These are phyloP conservation scores for Micromussa lordhowensis DNA, from an alignment of 92 coral and sea anemone species.

Conservation along the genomic window DNA sequence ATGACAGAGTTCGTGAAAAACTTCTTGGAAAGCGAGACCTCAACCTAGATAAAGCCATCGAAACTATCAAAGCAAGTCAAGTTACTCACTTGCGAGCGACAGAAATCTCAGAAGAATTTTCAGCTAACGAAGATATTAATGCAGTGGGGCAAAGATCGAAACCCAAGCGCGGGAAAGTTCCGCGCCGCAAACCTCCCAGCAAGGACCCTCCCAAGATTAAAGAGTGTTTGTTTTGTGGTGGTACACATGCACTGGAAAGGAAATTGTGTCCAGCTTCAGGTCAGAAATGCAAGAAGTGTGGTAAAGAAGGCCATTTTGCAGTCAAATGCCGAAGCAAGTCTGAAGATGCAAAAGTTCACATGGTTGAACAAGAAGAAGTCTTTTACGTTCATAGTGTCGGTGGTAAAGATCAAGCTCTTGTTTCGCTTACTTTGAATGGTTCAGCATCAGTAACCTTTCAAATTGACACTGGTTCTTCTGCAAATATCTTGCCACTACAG, in stretches of 20 bases:
- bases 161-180: no score
- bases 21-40: constrained; percentile 50
- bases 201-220: constrained; percentile 19
- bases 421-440: not conserved
- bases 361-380: constrained; percentile 28
- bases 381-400: not conserved
- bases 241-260: constrained; percentile 26
- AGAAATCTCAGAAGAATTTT: not conserved
- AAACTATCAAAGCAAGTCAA: constrained; percentile 38
- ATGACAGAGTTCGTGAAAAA: constrained; percentile 55
- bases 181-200: not conserved
- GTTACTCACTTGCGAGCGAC: constrained; percentile 23
- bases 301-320: constrained; percentile 55
- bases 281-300: constrained; percentile 46
- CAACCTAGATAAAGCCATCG: constrained; percentile 50
- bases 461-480: not conserved
- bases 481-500: constrained; percentile 29
- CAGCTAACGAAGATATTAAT: no score
- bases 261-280: constrained; percentile 54
- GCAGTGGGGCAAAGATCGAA: not conserved
- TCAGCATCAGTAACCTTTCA: not conserved
- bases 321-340: constrained; percentile 43
- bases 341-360: constrained; percentile 37
- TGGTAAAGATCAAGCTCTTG: not conserved
- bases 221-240: constrained; percentile 48